phyloP scores from a whole-genome alignment of 2,888 invertebrate species.

The Hybos culiciformis region DNA sequence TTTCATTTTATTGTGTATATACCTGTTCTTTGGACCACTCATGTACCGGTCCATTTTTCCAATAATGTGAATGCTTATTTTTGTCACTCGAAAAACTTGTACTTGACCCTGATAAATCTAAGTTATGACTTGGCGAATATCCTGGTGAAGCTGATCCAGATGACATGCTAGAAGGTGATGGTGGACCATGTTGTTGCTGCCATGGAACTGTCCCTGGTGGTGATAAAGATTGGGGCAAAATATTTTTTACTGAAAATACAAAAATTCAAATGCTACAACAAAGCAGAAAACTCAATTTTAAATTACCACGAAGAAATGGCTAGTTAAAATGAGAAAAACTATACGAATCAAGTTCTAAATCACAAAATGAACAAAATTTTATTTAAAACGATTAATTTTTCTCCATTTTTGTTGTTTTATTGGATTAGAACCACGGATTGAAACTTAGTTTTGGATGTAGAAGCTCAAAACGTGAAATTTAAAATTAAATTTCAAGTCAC shows the following conservation, averaged over 20 bases:
- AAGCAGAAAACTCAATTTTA: not conserved
- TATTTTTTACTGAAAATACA: slow-evolving; percentile 44
- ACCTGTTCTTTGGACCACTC: slow-evolving; percentile 72
- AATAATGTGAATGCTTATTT: slow-evolving; percentile 46
- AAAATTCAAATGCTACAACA: not conserved
- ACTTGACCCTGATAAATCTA: slow-evolving; percentile 44
- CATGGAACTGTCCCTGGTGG: slow-evolving; percentile 50
- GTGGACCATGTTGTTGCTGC: slow-evolving; percentile 45
- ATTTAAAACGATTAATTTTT: not conserved
- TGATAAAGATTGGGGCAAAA: slow-evolving; percentile 47
- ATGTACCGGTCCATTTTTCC: slow-evolving; percentile 55
- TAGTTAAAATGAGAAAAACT: too few relatives aligned
- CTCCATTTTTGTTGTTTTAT: too few relatives aligned
- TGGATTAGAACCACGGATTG: too few relatives aligned
- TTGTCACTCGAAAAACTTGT: slow-evolving; percentile 50
- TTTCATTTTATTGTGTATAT: slow-evolving; percentile 14
- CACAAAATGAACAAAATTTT: too few relatives aligned
- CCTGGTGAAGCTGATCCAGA: slow-evolving; percentile 45
- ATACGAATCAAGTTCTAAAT: too few relatives aligned
- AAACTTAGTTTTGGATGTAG: too few relatives aligned
- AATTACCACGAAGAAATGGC: too few relatives aligned
- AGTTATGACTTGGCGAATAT: slow-evolving; percentile 38
- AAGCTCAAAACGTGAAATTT: too few relatives aligned
- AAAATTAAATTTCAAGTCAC: too few relatives aligned
- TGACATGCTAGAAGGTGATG: slow-evolving; percentile 50